Conservation (phyloP, 2,797 vertebrate genomes). For the Hydrophis major region DNA sequence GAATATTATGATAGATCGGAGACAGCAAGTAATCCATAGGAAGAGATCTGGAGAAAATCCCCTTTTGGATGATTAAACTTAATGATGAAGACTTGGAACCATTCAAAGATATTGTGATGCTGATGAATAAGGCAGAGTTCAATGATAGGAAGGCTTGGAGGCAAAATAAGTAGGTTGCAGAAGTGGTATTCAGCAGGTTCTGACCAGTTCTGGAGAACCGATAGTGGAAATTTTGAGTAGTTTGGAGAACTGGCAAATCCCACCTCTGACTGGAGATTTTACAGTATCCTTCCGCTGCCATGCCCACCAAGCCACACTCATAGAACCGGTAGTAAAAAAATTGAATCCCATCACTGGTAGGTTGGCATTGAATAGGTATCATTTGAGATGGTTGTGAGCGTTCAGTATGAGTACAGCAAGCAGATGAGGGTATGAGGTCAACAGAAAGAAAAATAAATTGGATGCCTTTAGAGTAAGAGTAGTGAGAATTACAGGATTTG, state of each 20-base stretch:
- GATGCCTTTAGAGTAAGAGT: not conserved
- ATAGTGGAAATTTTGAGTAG: no score
- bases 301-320: no score
- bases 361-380: not conserved
- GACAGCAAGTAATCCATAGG: not conserved
- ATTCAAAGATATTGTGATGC: not conserved
- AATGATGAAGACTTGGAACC: not conserved
- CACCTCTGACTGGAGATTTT: no score
- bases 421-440: not conserved
- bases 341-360: not conserved
- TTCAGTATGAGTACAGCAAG: not conserved
- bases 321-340: no score
- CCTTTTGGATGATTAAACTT: not conserved
- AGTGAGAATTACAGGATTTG: not conserved
- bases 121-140: not conserved
- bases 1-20: not conserved
- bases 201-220: no score
- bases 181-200: no score
- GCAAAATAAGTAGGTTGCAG: not conserved
- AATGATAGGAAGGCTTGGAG: not conserved
- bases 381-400: not conserved
- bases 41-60: not conserved
- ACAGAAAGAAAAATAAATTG: not conserved
- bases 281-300: no score
- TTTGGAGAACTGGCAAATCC: no score